These are phyloP conservation scores for Adoxophyes honmai DNA, from an alignment of 1,140 invertebrate species.

Conservation along the genomic window DNA sequence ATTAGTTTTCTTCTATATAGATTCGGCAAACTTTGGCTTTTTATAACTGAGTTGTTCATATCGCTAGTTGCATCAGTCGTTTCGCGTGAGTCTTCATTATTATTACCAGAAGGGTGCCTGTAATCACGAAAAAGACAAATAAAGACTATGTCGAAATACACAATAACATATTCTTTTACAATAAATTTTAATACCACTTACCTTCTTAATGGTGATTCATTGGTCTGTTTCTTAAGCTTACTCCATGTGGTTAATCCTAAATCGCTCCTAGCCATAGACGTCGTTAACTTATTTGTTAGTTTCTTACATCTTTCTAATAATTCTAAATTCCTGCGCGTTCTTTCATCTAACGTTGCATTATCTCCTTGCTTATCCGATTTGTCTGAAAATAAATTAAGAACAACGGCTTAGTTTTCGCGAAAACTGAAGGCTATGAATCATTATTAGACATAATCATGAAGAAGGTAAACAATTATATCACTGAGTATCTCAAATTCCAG, in stretches of 20 bases:
- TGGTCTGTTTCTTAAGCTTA: constrained; percentile 83
- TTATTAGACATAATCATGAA: constrained; percentile 25
- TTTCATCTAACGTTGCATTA: constrained; percentile 67
- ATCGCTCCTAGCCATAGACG: constrained; percentile 90
- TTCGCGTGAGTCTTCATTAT: constrained; percentile 79
- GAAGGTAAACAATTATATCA: constrained; percentile 41
- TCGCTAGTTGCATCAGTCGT: constrained; percentile 56
- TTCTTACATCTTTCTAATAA: constrained; percentile 75
- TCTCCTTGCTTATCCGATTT: constrained; percentile 66
- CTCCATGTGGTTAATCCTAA: constrained; percentile 90
- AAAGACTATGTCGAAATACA: no score
- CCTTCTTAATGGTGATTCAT: constrained; percentile 72
- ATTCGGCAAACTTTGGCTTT: constrained; percentile 88
- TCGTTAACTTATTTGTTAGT: constrained; percentile 78
- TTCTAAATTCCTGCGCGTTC: constrained; percentile 76
- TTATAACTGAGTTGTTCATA: constrained; percentile 75
- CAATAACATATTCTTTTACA: no score
- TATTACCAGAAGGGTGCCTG: constrained; percentile 88
- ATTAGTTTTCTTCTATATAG: constrained; percentile 73
- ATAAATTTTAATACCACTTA: constrained; percentile 33
- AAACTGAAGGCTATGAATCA: constrained; percentile 32
- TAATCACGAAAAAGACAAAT: constrained; percentile 28
- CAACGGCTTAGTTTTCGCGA: constrained; percentile 43
- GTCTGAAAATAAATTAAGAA: constrained; percentile 58
- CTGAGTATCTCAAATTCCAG: constrained; percentile 1